Evolutionary conservation across 1,140 invertebrate species (phyloP), one percentile per base, ranked within the genome.

Genomic region (Uloborus diversus): DNA sequence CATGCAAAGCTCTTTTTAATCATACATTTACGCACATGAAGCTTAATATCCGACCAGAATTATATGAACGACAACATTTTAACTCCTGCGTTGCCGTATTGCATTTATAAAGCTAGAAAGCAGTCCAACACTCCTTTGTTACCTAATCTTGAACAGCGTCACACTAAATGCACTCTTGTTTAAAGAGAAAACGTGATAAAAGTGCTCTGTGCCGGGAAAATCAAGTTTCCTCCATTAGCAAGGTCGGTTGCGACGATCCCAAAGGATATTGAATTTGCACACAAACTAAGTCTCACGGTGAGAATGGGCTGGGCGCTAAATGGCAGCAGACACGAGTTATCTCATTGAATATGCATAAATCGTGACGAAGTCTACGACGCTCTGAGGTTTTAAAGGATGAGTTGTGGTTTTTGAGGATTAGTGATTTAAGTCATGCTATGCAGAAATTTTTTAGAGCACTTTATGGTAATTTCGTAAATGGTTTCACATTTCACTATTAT

Each of bases 181-280:
- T n/a, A 49, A 20, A n/a, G 27, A 49, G 64, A 68, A 68, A 68
- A 68, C 64, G 64, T 51, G 64, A 68, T 51, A 68, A 23, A 68
- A 25, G 0, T 49, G 17, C 23, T 13, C 30, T 68, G 27, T 27
- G 28, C 13, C 42, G 37, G 25, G 64, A 30, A 68, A 68, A 68
- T 68, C 37, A 49, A 27, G 25, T 49, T 68, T 25, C 64, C 37
- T 68, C 35, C 64, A 49, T 49, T 68, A 68, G 51, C 42, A n/a
- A 42, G 32, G 32, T 13, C 64, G 64, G 57, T 49, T 51, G 51
- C 64, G 17, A 32, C 27, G 64, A 51, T 68, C 25, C 33, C 64
- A 20, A 51, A 68, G 64, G 27, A 68, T 68, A 68, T 68, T 68
- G 37, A 68, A 51, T 68, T 27, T 68, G 42, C 64, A 68, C 37